Conservation (phyloP, 2,888 invertebrate species). For the Gerosis bhagava region DNA sequence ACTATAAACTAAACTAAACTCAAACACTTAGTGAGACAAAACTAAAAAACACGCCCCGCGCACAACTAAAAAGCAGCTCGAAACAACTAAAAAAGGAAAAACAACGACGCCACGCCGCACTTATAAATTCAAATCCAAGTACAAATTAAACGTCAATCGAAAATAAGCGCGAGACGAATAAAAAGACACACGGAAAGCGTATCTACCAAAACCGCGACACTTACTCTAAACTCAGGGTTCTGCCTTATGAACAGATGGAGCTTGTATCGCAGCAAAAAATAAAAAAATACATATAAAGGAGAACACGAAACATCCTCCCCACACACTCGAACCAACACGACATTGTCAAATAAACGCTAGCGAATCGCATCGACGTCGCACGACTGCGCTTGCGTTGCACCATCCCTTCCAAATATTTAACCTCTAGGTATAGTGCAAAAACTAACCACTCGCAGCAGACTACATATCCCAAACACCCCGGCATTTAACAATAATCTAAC, state of each 20-base stretch:
- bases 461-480: conserved; percentile 77
- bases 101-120: too few relatives aligned
- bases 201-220: too few relatives aligned
- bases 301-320: conserved; percentile 53
- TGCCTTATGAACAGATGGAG: too few relatives aligned
- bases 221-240: too few relatives aligned
- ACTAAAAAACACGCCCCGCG: conserved; percentile 46
- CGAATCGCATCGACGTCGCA: conserved; percentile 2
- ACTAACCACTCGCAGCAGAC: conserved; percentile 60
- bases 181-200: too few relatives aligned
- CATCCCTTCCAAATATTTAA: conserved; percentile 12
- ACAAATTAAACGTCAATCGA: conserved; percentile 48
- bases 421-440: conserved; percentile 25
- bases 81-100: conserved; percentile 60
- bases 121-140: conserved; percentile 45
- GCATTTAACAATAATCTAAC: conserved; percentile 56
- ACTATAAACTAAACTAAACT: conserved; percentile 62
- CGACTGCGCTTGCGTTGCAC: conserved; percentile 8
- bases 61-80: conserved; percentile 46
- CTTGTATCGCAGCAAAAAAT: conserved; percentile 37
- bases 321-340: conserved; percentile 26
- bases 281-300: conserved; percentile 41
- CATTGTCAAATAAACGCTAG: conserved; percentile 27
- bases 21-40: conserved; percentile 24
- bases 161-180: conserved; percentile 52